Percentiles rank a stretch among this genome's conserved stretches.
Conservation (phyloP, 1,140 invertebrate genomes). For the Scylla paramamosain region DNA sequence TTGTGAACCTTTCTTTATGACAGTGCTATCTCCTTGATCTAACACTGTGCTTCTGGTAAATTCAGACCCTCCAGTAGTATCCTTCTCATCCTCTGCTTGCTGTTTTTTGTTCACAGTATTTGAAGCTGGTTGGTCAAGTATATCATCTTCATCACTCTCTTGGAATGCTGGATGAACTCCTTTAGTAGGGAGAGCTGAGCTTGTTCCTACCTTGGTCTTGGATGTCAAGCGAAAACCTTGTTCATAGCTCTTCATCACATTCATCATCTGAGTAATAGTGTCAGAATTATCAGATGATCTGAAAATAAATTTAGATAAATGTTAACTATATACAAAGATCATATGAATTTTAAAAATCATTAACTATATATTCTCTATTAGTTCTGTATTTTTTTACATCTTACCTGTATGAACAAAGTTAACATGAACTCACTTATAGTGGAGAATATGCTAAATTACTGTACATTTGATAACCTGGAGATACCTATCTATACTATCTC, state of each 20-base stretch:
- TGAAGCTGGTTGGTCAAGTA: constrained; percentile 39
- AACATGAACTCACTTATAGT: neutral
- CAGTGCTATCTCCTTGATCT: neutral
- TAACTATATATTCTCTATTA: neutral
- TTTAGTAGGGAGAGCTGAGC: constrained; percentile 18
- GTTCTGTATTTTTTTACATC: neutral
- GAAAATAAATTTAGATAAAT: constrained; percentile 27
- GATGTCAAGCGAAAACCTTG: constrained; percentile 58
- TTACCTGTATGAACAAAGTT: neutral
- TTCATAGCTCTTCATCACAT: constrained; percentile 66
- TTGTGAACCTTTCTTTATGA: neutral
- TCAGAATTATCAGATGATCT: constrained; percentile 52
- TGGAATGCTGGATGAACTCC: constrained; percentile 63
- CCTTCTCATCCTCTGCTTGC: neutral
- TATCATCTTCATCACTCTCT: constrained; percentile 62
- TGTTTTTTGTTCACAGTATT: neutral
- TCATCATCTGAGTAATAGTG: constrained; percentile 52
- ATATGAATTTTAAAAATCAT: neutral
- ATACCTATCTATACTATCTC: no score
- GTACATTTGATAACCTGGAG: no score
- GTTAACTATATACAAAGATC: neutral
- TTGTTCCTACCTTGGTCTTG: constrained; percentile 38
- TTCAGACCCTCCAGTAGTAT: neutral
- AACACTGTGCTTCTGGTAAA: neutral
- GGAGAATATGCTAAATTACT: no score